phyloP scores from a whole-genome alignment of 37 sponge, comb jelly and placozoan genomes.

The Aplysina aerophoba region DNA sequence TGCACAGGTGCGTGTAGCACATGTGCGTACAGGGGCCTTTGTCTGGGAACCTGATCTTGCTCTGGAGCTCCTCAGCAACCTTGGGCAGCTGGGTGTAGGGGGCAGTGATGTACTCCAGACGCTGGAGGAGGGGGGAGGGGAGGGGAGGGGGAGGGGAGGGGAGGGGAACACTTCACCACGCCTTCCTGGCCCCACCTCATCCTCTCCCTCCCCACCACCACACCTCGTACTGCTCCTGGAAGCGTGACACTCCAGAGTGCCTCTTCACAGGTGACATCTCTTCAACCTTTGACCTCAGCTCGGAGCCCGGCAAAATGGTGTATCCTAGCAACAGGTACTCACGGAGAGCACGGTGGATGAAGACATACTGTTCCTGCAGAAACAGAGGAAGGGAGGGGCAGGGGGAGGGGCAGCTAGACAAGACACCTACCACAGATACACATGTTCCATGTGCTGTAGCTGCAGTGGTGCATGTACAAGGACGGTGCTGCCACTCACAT shows the following conservation, averaged over 20 bases:
- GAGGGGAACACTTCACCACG: too few species aligned
- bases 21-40: too few species aligned
- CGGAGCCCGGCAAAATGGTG: not conserved
- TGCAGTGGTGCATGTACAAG: too few species aligned
- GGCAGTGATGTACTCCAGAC: not conserved
- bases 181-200: too few species aligned
- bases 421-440: too few species aligned
- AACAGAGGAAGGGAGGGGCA: not conserved
- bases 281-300: not conserved
- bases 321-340: not conserved
- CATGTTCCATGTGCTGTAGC: too few species aligned
- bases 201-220: too few species aligned
- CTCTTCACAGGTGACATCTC: constrained; percentile 15
- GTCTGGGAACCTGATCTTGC: too few species aligned
- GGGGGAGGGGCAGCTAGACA: not conserved
- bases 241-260: not conserved
- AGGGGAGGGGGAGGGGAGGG: too few species aligned
- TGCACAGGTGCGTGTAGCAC: too few species aligned
- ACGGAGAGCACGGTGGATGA: constrained; percentile 8
- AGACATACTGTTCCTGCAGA: constrained; percentile 20
- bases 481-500: too few species aligned
- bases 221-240: constrained; percentile 13
- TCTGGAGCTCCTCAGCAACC: not conserved
- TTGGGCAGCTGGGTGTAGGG: not conserved
- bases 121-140: not conserved